Conservation (phyloP, 2,797 vertebrate genomes). For the Mus spretus region DNA sequence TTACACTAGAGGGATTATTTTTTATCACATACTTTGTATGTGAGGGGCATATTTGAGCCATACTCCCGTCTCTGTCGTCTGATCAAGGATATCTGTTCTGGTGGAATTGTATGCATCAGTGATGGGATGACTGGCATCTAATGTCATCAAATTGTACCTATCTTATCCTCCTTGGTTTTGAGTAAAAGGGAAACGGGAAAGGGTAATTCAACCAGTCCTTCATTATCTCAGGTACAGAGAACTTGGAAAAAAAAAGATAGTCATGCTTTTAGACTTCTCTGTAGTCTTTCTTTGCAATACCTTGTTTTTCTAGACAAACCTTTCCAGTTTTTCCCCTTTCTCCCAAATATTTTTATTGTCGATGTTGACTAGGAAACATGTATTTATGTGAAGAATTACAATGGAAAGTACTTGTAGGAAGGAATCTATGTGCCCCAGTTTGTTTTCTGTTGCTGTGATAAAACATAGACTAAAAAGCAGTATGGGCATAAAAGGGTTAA, state of each 20-base stretch:
- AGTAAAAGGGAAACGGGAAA: background rate
- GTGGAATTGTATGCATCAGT: background rate
- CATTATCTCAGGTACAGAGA: background rate
- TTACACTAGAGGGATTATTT: background rate
- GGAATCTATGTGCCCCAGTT: background rate
- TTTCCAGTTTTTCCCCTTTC: background rate
- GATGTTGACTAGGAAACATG: constrained; percentile 10
- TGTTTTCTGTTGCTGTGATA: background rate
- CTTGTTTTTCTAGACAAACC: constrained; percentile 7
- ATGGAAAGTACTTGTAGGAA: background rate
- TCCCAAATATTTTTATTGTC: constrained; percentile 1
- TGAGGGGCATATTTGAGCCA: background rate
- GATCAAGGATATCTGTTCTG: background rate
- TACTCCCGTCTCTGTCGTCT: background rate
- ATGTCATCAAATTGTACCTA: background rate
- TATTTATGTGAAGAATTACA: constrained; percentile 2
- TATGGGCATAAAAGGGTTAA: background rate
- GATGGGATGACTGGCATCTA: background rate
- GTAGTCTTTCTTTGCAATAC: constrained; percentile 22
- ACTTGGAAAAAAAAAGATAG: background rate
- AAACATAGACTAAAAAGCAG: background rate
- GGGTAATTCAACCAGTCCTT: background rate
- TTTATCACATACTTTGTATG: background rate
- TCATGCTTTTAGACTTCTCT: background rate
- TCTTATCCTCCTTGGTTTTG: no score